Base-by-base conservation (phyloP, 2,888 invertebrate species). In the Tinea semifulvella region DNA sequence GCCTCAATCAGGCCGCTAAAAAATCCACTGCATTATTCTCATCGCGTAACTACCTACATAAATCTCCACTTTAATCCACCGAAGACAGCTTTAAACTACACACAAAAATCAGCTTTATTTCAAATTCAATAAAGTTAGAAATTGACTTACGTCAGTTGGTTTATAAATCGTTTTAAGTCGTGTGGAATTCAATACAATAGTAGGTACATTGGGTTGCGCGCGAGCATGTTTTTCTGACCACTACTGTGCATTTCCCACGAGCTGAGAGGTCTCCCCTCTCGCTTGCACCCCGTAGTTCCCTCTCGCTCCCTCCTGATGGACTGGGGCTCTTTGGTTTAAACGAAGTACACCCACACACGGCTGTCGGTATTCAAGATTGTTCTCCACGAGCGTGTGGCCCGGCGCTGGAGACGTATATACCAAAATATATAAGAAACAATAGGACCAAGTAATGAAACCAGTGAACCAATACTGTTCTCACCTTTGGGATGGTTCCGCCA, bases 231-330 rank as follows among this genome's bases (percentile, higher is more conserved):
- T 73, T 70, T 77, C 79, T 75, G 80, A 76, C 80, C 80, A 80
- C 82, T 82, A 79, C 82, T 81, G 82, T 82, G 79, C 81, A 82
- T 75, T 82, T 82, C 81, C 82, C 82, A 82, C 82, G 82, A 74
- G 72, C 71, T 70, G 68, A 65, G 64, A 64, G 60, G 57, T 61
- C 52, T 49, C 53, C 63, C 50, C 55, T 57, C 53, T 61, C 58
- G 50, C 51, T 80, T 64, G 44, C 57, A 57, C 65, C 47, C 58
- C 59, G 68, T 69, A 69, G 67, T 67, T 49, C 48, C 51, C 58
- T 77, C 75, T 53, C 65, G 36, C 22, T 79, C 56, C 14, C 55
- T 51, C 77, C 71, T 74, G 76, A 75, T 74, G 74, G 71, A 79
- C 75, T 72, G 77, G 72, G 69, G 75, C 72, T 75, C 74, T 77